phyloP scores from a whole-genome alignment of 2,797 vertebrate species.

The Sphenodon punctatus region DNA sequence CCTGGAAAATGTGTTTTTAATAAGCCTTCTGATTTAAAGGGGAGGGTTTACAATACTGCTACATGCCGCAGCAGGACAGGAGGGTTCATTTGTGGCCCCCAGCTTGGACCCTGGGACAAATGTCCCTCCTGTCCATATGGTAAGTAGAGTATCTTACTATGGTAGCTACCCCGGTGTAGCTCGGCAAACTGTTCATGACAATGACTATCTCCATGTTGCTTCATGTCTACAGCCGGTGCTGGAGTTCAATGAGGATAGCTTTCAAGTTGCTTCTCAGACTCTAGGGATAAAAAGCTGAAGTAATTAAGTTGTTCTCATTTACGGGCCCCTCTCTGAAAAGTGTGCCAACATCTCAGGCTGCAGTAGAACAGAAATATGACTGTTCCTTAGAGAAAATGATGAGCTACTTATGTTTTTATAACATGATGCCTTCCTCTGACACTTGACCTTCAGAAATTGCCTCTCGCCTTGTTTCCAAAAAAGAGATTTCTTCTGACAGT shows the following conservation, averaged over 20 bases:
- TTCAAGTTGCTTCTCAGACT: conserved; percentile 30
- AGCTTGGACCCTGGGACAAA: no score
- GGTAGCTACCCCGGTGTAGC: no score
- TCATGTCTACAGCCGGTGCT: conserved; percentile 21
- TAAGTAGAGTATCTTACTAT: no score
- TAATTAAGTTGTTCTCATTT: conserved; percentile 33
- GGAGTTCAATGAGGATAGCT: conserved; percentile 24
- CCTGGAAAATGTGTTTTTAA: no score
- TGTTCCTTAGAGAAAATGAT: conserved; percentile 18
- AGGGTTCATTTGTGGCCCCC: no score
- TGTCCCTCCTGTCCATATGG: no score
- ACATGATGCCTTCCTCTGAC: not conserved
- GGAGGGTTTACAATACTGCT: no score
- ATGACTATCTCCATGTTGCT: not conserved
- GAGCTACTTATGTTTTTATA: conserved; percentile 32
- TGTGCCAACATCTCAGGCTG: not conserved
- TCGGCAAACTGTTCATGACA: conserved; percentile 5
- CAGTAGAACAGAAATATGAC: not conserved
- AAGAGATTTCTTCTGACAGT: not conserved
- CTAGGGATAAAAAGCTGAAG: conserved; percentile 10
- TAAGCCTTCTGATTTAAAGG: no score
- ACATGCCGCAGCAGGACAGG: no score
- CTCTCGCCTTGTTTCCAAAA: not conserved
- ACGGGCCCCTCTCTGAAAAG: conserved; percentile 5
- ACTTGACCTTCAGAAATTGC: not conserved